Evolutionary conservation across 1,140 invertebrate species (phyloP).

Genomic region (Vanessa atalanta): DNA sequence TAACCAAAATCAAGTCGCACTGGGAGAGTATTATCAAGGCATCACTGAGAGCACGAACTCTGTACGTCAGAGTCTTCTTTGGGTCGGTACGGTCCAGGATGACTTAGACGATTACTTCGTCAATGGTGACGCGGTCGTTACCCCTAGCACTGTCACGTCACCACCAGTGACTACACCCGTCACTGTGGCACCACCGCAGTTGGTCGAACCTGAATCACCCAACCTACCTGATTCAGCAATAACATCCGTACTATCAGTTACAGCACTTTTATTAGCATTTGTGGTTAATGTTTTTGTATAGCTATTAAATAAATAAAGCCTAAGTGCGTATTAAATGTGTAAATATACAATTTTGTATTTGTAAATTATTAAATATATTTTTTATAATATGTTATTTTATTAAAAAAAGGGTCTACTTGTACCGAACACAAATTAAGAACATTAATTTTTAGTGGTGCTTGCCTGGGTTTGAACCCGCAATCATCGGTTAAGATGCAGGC

Average conservation of each 20-base stretch:
- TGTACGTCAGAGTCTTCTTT: slow-evolving; percentile 40
- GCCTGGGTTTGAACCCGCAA: no score
- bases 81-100: slow-evolving; percentile 39
- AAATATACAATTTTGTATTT: slow-evolving; percentile 23
- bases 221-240: slow-evolving; percentile 50
- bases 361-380: slow-evolving; percentile 20
- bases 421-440: no score
- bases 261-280: slow-evolving; percentile 38
- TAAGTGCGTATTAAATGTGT: slow-evolving; percentile 19
- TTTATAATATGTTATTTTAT: slow-evolving; percentile 4
- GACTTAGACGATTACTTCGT: slow-evolving; percentile 56
- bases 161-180: slow-evolving; percentile 10
- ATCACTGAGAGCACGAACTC: slow-evolving; percentile 39
- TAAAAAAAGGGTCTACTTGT: background rate
- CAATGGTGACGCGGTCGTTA: slow-evolving; percentile 38
- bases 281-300: slow-evolving; percentile 48
- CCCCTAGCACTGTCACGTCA: slow-evolving; percentile 26
- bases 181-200: slow-evolving; percentile 30
- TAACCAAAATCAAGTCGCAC: slow-evolving; percentile 30
- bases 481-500: no score
- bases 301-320: slow-evolving; percentile 5
- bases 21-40: slow-evolving; percentile 41
- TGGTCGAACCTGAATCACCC: slow-evolving; percentile 39
- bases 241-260: slow-evolving; percentile 45
- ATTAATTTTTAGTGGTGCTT: no score